Conservation (phyloP, 2,888 invertebrate genomes). For the Callyntrura sp. region DNA sequence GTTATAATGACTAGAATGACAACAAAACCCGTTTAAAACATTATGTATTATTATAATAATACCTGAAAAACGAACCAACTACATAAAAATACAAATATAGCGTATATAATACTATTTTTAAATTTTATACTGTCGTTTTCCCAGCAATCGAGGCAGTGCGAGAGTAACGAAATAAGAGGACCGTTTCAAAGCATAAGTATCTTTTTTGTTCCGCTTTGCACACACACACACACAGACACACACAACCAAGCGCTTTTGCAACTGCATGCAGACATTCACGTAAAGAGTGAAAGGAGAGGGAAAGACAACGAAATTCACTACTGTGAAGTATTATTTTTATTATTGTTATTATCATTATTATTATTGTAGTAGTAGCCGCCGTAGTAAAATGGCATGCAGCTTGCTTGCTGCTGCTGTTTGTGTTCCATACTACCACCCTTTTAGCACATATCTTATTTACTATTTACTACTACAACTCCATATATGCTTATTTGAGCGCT, state of each 20-base stretch:
- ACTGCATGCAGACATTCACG: slow-evolving; percentile 10
- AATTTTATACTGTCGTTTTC: background rate
- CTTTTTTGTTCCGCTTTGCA: slow-evolving; percentile 23
- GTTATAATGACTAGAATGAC: too few relatives aligned
- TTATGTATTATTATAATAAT: too few relatives aligned
- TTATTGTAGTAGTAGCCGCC: background rate
- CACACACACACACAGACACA: background rate
- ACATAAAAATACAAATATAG: too few relatives aligned
- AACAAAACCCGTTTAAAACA: too few relatives aligned
- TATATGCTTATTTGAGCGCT: slow-evolving; percentile 3
- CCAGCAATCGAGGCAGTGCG: background rate
- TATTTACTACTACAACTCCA: background rate
- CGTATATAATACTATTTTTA: too few relatives aligned
- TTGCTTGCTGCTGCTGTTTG: slow-evolving; percentile 43
- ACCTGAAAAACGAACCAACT: too few relatives aligned
- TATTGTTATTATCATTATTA: slow-evolving; percentile 2
- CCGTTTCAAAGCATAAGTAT: slow-evolving; percentile 49
- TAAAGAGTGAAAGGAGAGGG: slow-evolving; percentile 33
- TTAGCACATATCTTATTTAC: slow-evolving; percentile 30
- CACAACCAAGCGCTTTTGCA: too few relatives aligned
- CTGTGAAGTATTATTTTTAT: slow-evolving; percentile 47
- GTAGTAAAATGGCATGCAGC: slow-evolving; percentile 70
- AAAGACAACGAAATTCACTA: slow-evolving; percentile 42
- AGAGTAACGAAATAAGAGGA: slow-evolving; percentile 17
- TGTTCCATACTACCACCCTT: slow-evolving; percentile 30